Percentiles rank a stretch among this genome's conserved stretches.
These are phyloP conservation scores for Adelognathus sp. DNA, from an alignment of 2,888 invertebrate species.

Conservation along the genomic window DNA sequence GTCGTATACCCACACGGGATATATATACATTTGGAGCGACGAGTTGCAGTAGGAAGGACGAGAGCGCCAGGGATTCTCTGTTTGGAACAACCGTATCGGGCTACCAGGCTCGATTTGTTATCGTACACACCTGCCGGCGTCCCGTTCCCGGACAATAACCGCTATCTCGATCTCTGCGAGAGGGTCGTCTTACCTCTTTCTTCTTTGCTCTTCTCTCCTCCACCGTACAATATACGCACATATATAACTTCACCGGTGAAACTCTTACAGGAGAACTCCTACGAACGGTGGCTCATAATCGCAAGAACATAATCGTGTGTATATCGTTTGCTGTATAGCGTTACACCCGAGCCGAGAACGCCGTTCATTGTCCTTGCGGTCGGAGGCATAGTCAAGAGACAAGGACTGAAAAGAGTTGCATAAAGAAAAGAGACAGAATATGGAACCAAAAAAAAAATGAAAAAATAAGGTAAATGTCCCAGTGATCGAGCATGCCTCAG, in stretches of 20 bases:
- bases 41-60: conserved; percentile 23
- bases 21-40: conserved; percentile 1
- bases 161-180: conserved; percentile 72
- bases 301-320: conserved; percentile 24
- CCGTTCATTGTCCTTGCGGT: conserved; percentile 48
- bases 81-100: conserved; percentile 57
- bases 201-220: conserved; percentile 28
- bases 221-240: background rate
- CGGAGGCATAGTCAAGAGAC: background rate
- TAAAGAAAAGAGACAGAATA: no score
- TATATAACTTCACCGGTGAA: background rate
- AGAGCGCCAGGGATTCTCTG: conserved; percentile 30
- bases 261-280: background rate
- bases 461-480: background rate
- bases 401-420: background rate
- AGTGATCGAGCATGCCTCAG: no score
- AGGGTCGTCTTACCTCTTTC: conserved; percentile 67
- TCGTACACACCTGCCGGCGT: conserved; percentile 74
- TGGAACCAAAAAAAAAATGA: conserved; percentile 2
- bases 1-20: background rate
- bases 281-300: conserved; percentile 11
- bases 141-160: conserved; percentile 75
- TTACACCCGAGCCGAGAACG: conserved; percentile 36
- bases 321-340: conserved; percentile 3
- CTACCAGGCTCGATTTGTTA: conserved; percentile 72